Conservation (phyloP, 2,113 vertebrate species). For the Percina caprodes region DNA sequence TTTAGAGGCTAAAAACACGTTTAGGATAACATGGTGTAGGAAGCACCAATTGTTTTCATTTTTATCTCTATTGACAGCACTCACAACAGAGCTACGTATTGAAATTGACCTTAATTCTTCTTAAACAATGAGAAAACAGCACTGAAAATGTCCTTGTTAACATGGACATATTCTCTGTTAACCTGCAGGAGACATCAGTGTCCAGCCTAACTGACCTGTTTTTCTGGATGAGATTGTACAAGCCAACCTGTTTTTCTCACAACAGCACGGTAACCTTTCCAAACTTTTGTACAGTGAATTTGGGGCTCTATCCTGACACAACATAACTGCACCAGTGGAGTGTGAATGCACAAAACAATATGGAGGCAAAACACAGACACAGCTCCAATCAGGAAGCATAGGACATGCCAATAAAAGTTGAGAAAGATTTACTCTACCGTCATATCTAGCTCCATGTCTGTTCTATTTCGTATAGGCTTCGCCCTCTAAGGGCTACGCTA, state of each 20-base stretch:
- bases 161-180: no score
- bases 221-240: not conserved
- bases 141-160: no score
- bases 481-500: no score
- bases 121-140: no score
- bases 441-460: conserved; percentile 24
- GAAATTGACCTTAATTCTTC: no score
- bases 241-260: conserved; percentile 4
- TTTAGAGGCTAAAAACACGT: no score
- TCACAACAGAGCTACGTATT: no score
- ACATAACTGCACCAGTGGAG: conserved; percentile 64
- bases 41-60: no score
- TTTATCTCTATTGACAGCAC: no score
- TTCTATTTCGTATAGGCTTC: no score
- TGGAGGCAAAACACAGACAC: conserved; percentile 58
- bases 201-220: not conserved
- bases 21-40: no score
- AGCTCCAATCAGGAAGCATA: conserved; percentile 79
- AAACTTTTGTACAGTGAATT: conserved; percentile 7
- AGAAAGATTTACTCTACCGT: not conserved
- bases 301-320: conserved; percentile 30
- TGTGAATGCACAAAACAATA: conserved; percentile 58
- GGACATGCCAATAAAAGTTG: conserved; percentile 53
- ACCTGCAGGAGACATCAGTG: conserved; percentile 3
- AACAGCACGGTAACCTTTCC: not conserved